Conservation (phyloP, 2,797 vertebrate species). For the Cuculus canorus region DNA sequence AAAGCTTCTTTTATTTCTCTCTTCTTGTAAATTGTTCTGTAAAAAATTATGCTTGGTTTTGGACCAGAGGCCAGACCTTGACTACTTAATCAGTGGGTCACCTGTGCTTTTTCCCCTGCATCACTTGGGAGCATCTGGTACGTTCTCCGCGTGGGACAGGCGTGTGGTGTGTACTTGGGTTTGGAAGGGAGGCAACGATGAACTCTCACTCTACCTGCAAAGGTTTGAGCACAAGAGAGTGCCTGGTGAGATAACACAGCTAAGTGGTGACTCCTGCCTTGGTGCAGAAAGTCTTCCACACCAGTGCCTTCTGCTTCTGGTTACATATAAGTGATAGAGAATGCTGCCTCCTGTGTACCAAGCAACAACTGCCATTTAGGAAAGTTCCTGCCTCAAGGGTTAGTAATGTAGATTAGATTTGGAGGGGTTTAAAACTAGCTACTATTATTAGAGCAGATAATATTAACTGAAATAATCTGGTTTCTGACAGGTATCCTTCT, state of each 20-base stretch:
- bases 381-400: background rate
- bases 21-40: background rate
- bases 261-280: background rate
- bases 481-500: background rate
- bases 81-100: constrained; percentile 31
- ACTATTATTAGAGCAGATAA: background rate
- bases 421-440: background rate
- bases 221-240: background rate
- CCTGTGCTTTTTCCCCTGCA: constrained; percentile 56
- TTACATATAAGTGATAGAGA: background rate
- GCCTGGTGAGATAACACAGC: background rate
- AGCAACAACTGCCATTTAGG: background rate
- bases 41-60: background rate
- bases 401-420: background rate
- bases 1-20: background rate
- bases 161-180: background rate
- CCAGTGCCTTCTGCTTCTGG: background rate
- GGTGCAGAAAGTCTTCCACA: background rate
- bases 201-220: background rate
- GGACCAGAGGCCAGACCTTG: constrained; percentile 28
- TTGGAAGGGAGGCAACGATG: background rate
- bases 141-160: background rate
- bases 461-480: background rate
- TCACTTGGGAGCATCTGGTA: constrained; percentile 6
- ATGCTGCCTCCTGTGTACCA: fast-evolving